A percentile compares a stretch with the other conserved stretches of the same genome.
phyloP scores from a whole-genome alignment of 2,113 vertebrate genomes.

The Planiliza haematocheilus region DNA sequence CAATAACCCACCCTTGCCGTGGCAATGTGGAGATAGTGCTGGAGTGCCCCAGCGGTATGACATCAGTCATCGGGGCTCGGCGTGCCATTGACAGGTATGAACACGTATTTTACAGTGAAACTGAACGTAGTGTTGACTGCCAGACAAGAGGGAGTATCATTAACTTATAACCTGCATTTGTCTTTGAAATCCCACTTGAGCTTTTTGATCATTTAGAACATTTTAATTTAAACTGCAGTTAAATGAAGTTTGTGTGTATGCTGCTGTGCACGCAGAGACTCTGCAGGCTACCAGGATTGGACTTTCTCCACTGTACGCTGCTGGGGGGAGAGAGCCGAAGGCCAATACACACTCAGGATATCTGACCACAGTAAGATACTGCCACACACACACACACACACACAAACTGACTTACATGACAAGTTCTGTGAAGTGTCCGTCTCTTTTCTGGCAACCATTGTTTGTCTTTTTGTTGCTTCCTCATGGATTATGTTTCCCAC shows the following conservation, averaged over 20 bases:
- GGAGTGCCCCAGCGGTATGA: conserved; percentile 93
- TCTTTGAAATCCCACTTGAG: too few species aligned
- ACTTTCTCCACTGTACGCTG: conserved; percentile 97
- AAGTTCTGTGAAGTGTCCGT: neutral
- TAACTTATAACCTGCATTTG: too few species aligned
- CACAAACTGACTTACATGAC: too few species aligned
- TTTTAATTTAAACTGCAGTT: too few species aligned
- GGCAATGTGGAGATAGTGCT: conserved; percentile 91
- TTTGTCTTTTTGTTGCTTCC: neutral
- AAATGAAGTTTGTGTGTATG: neutral
- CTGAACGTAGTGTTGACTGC: neutral
- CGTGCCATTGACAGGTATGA: conserved; percentile 86
- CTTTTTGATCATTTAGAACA: too few species aligned
- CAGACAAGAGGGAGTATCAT: too few species aligned
- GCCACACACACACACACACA: neutral
- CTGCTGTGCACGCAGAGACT: conserved; percentile 78
- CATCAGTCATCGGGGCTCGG: conserved; percentile 89
- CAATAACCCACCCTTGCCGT: conserved; percentile 88
- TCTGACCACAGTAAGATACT: conserved; percentile 86
- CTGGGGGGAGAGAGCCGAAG: conserved; percentile 92
- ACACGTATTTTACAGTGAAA: too few species aligned
- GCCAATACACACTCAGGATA: conserved; percentile 87
- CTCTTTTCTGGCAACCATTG: neutral
- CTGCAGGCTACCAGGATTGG: conserved; percentile 91
- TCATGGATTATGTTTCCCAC: neutral